Evolutionary conservation across 2,888 invertebrate species (phyloP), one percentile per base, ranked within the genome.

Genomic region (Neria commutata): DNA sequence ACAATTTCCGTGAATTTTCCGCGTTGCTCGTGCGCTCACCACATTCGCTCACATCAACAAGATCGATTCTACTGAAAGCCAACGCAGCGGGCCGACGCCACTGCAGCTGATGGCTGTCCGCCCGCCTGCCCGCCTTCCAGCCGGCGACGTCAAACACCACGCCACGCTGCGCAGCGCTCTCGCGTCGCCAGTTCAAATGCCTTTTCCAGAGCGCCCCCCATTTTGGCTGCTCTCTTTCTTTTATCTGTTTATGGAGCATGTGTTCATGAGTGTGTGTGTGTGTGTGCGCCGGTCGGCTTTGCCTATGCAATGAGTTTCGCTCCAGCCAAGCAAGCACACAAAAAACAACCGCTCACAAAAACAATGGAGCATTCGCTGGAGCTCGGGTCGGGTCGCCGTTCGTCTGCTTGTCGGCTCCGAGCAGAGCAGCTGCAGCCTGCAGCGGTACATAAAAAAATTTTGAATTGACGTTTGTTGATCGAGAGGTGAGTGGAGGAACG

Each of bases 51-150:
- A 68, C 71, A 71, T 70, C 79, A 77, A 78, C 79, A 77, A 79
- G 77, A 78, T 78, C 79, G 74, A 77, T 78, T 79, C 77, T 78
- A 78, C 77, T 78, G 74, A 79, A 71, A 63, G 66, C 67, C 54
- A 58, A 34, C n/a, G n/a, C 48, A 46, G n/a, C n/a, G n/a, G n/a
- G n/a, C 11, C 37, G n/a, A 8, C 6, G 37, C 37, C 37, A 37
- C n/a, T 37, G 14, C 11, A 6, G 8, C n/a, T 14, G 14, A 14
- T n/a, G 8, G 37, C 37, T 37, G 37, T 14, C 37, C n/a, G 37
- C 6, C 29, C 29, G 11, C 6, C 29, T 11, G 29, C 6, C 29
- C 29, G 29, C 6, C 29, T 6, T 8, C 29, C 29, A 11, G 11
- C 29, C 29, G 11, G 11, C 29, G 6, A 29, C 29, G 6, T 11